These are phyloP conservation scores for Drosophila subquinaria DNA, from an alignment of 2,888 invertebrate genomes.

Conservation along the genomic window DNA sequence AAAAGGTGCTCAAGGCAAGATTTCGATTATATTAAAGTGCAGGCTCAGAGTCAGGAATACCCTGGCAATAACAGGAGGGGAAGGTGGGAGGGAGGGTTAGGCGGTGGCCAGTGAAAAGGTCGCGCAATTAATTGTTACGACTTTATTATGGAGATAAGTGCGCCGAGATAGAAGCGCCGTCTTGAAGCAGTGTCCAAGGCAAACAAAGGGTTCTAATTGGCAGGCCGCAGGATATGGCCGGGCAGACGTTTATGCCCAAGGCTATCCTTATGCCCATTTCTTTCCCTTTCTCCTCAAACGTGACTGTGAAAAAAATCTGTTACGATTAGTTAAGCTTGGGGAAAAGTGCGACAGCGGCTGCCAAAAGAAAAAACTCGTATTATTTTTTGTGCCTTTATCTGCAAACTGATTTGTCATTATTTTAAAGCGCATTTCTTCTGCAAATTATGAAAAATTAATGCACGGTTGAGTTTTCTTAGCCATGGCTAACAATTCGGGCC, in stretches of 20 bases:
- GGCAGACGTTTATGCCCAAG: slow-evolving; percentile 68
- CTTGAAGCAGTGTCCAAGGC: slow-evolving; percentile 50
- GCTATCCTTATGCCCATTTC: slow-evolving; percentile 46
- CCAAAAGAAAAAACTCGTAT: slow-evolving; percentile 45
- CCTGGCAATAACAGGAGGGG: background rate
- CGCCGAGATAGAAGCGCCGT: slow-evolving; percentile 41
- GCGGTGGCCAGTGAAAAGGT: slow-evolving; percentile 57
- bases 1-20: slow-evolving; percentile 36
- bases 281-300: slow-evolving; percentile 31
- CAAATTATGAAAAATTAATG: slow-evolving; percentile 72
- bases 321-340: slow-evolving; percentile 82
- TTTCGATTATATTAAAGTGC: slow-evolving; percentile 34
- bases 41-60: slow-evolving; percentile 8
- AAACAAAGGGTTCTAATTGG: slow-evolving; percentile 83
- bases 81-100: slow-evolving; percentile 13
- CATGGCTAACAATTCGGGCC: slow-evolving; percentile 23
- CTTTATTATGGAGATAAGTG: slow-evolving; percentile 84
- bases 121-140: slow-evolving; percentile 84
- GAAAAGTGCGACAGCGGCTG: slow-evolving; percentile 57
- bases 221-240: slow-evolving; percentile 72
- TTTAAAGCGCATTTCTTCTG: slow-evolving; percentile 65
- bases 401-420: slow-evolving; percentile 84
- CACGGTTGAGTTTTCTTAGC: slow-evolving; percentile 7
- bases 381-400: slow-evolving; percentile 73
- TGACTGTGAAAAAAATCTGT: slow-evolving; percentile 82